Conservation (phyloP, 2,888 invertebrate species). For the Tipula lateralis region DNA sequence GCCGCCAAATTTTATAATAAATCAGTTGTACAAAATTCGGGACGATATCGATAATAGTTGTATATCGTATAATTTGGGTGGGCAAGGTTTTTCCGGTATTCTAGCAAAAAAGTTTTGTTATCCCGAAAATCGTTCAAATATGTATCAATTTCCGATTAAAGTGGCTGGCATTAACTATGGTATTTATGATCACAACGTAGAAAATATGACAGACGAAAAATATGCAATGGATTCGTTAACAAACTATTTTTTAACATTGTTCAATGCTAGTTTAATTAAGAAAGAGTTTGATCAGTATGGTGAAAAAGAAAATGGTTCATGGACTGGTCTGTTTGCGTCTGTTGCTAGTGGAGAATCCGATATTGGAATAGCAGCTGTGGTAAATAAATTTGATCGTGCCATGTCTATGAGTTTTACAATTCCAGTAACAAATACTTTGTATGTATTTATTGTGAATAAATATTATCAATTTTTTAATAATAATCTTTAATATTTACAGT, state of each 20-base stretch:
- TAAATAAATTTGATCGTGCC: not conserved
- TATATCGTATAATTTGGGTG: not conserved
- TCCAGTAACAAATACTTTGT: not conserved
- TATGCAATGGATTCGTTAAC: not conserved
- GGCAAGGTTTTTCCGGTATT: not conserved
- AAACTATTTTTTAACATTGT: conserved; percentile 2
- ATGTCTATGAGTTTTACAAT: not conserved
- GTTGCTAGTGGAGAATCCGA: not conserved
- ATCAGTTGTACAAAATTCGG: not conserved
- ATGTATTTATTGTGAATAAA: no score
- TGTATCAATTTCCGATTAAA: conserved; percentile 6
- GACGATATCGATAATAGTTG: not conserved
- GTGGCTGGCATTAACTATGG: not conserved
- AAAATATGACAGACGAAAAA: not conserved
- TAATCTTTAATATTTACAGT: conserved; percentile 45
- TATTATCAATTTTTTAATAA: not conserved
- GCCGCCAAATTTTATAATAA: not conserved
- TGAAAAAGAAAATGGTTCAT: not conserved
- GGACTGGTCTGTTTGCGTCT: not conserved
- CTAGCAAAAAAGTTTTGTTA: not conserved
- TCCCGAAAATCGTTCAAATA: not conserved
- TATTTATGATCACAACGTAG: not conserved
- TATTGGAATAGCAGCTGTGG: not conserved
- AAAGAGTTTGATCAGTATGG: not conserved
- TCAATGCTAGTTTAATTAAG: conserved; percentile 21